Conservation (phyloP, 1,140 invertebrate species). For the Forficula auricularia region DNA sequence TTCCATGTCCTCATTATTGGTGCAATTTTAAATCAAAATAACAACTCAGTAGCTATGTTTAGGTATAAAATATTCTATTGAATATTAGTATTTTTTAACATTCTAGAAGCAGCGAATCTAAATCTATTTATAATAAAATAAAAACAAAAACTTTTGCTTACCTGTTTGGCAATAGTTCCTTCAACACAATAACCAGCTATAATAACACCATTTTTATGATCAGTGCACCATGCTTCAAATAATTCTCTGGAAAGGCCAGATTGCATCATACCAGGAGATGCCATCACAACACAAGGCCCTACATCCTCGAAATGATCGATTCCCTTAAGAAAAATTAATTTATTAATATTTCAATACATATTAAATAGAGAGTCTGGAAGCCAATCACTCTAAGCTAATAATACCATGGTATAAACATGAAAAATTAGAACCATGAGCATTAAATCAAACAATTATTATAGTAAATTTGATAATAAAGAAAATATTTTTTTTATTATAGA, state of each 20-base stretch:
- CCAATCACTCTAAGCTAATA: background rate
- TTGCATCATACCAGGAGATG: conserved; percentile 99
- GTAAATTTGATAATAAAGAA: no score
- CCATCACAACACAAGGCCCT: conserved; percentile 97
- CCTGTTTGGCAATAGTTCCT: conserved; percentile 81
- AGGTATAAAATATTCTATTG: no score
- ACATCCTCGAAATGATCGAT: conserved; percentile 99
- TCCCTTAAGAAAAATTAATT: conserved; percentile 40
- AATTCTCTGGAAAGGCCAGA: conserved; percentile 91
- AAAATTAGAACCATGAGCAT: background rate
- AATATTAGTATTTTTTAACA: no score
- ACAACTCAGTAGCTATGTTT: no score
- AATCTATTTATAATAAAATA: no score
- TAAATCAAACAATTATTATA: background rate
- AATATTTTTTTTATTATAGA: no score
- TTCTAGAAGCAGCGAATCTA: no score
- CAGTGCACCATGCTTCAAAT: conserved; percentile 97
- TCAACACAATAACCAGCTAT: conserved; percentile 98
- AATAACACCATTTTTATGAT: conserved; percentile 93
- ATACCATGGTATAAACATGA: background rate
- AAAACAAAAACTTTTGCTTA: no score
- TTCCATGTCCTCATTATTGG: no score
- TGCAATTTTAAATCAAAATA: no score
- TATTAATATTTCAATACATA: no score
- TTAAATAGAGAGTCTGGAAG: no score